Evolutionary conservation across 2,797 vertebrate genomes (phyloP), one percentile per base, ranked within the genome.

Genomic region (Acridotheres tristis): DNA sequence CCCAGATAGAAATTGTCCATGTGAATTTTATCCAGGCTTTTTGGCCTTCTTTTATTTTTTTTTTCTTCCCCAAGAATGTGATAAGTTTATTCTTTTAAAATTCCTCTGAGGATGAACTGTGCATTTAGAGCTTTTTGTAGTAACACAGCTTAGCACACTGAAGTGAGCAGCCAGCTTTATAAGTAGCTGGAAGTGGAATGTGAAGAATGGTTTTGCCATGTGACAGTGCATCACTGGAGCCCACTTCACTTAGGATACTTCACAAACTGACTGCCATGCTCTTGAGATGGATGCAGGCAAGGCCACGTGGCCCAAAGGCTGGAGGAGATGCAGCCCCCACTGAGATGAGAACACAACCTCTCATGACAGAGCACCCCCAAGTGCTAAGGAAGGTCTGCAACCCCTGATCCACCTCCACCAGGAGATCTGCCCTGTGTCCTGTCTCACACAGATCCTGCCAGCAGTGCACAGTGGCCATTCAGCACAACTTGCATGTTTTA

Each of bases 31-130:
- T 87, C 92, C 58, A 85, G 51, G 36, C 59, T 96, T 72, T 91
- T 87, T 89, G 81, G 50, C 53, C 40, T 86, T 73, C 13, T 50
- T 55, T 38, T 72, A 13, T 68, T 57, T 36, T 29, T 34, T 76
- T 77, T 55, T 38, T 21, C 40, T 15, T 4, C 8, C 21, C 55
- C 94, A 97, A 95, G 96, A 98, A 97, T 97, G 96, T 97, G 95
- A 94, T 94, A 97, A 96, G 90, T 96, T 97, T 97, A 96, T 97
- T 97, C 95, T 96, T 97, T 93, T 95, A 90, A 96, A 97, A 97
- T 97, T 96, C 93, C 94, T 95, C 89, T 95, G 94, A 88, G 89
- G 96, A 97, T 95, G 88, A 97, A 66, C 42, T 96, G 92, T 93
- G 91, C 77, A 19, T 96, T 96, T 96, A 93, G 74, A 84, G 88